A percentile compares a stretch with the other conserved stretches of the same genome.
Evolutionary conservation across 2,888 invertebrate species (phyloP).

Genomic region (Apodemia zela): DNA sequence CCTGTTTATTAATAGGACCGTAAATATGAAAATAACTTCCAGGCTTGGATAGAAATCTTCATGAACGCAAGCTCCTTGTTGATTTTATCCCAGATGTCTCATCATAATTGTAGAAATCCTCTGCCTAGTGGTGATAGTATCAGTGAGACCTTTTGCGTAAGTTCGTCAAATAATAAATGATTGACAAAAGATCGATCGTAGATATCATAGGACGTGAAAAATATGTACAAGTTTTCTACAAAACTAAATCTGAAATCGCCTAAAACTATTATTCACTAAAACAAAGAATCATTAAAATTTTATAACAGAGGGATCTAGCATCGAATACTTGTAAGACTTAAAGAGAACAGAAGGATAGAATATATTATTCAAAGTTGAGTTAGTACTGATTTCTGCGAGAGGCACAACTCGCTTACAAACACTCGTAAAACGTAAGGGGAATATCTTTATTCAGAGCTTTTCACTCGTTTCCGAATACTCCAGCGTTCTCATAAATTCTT

Average conservation of each 20-base stretch:
- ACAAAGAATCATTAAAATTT: neutral
- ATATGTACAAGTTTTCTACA: no score
- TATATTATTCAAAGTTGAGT: slow-evolving; percentile 9
- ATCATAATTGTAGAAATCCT: no score
- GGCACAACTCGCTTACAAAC: neutral
- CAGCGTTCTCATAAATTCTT: neutral
- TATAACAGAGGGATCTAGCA: neutral
- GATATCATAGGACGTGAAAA: no score
- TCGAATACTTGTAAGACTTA: neutral
- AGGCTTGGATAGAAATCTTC: no score
- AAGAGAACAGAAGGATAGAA: neutral
- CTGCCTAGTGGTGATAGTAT: no score
- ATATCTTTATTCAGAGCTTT: neutral
- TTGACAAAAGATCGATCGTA: no score
- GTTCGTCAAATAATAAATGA: no score
- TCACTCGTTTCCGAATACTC: neutral
- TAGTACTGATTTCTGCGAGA: neutral
- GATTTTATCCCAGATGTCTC: no score
- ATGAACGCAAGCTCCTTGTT: no score
- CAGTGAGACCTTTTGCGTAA: no score
- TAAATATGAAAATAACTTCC: no score
- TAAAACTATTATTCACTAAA: neutral
- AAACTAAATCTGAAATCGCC: neutral
- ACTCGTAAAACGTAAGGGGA: slow-evolving; percentile 6
- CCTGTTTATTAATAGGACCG: no score